phyloP scores from a whole-genome alignment of 2,113 vertebrate genomes.

The Heterotilapia buettikoferi region DNA sequence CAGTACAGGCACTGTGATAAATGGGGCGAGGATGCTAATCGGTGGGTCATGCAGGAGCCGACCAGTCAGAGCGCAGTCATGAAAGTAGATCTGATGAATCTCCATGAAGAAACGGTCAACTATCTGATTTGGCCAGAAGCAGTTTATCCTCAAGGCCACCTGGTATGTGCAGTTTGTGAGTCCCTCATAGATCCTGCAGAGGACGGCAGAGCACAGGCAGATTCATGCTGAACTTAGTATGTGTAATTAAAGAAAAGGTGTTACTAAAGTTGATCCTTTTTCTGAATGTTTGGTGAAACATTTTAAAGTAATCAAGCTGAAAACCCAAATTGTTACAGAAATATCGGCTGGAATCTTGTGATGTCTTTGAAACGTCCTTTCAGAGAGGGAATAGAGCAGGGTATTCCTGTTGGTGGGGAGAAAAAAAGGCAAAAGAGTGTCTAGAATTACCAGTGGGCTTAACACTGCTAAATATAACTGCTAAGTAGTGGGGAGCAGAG shows the following conservation, averaged over 20 bases:
- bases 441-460: conserved; percentile 51
- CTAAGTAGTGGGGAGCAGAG: background rate
- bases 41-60: conserved; percentile 81
- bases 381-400: background rate
- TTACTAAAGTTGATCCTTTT: background rate
- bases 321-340: background rate
- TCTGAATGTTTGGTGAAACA: background rate
- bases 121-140: conserved; percentile 83
- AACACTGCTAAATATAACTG: conserved; percentile 60
- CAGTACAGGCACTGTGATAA: conserved; percentile 80
- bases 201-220: background rate
- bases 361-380: conserved; percentile 25
- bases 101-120: conserved; percentile 81
- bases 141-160: conserved; percentile 70
- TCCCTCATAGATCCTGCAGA: conserved; percentile 74
- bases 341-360: background rate
- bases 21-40: conserved; percentile 74
- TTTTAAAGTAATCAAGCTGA: background rate
- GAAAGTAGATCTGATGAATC: conserved; percentile 81
- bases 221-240: background rate
- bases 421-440: background rate
- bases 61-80: conserved; percentile 75
- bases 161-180: conserved; percentile 83
- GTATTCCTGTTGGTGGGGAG: background rate
- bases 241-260: background rate